Evolutionary conservation across 1,140 invertebrate species (phyloP).

Genomic region (Aricia agestis): DNA sequence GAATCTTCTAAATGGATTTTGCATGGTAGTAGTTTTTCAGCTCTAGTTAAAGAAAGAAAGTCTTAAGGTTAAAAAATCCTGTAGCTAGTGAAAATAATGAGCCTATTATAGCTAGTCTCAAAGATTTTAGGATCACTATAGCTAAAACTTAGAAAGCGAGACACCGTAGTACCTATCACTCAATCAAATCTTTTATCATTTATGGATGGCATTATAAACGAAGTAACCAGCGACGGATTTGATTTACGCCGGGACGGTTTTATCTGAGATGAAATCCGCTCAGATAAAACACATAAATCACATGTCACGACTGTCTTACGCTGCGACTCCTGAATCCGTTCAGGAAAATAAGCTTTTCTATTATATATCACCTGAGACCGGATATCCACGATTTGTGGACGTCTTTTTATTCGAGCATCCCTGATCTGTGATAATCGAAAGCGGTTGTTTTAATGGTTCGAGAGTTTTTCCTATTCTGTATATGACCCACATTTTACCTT

Average conservation of each 20-base stretch:
- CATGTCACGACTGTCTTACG: constrained; percentile 37
- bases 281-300: constrained; percentile 44
- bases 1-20: no score
- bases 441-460: neutral
- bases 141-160: no score
- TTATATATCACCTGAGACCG: constrained; percentile 32
- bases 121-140: no score
- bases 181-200: neutral
- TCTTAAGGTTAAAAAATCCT: no score
- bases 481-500: neutral
- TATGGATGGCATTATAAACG: neutral
- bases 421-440: neutral
- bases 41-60: no score
- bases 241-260: constrained; percentile 28
- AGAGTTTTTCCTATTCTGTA: neutral
- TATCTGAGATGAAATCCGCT: constrained; percentile 35
- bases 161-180: no score
- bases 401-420: constrained; percentile 4
- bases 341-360: constrained; percentile 35
- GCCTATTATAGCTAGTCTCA: no score
- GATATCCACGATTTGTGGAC: constrained; percentile 20
- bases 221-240: constrained; percentile 20
- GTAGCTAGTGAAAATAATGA: no score
- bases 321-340: constrained; percentile 34
- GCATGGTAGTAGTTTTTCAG: no score